Base-by-base conservation (phyloP, 2,113 vertebrate species). In the Stigmatopora argus region DNA sequence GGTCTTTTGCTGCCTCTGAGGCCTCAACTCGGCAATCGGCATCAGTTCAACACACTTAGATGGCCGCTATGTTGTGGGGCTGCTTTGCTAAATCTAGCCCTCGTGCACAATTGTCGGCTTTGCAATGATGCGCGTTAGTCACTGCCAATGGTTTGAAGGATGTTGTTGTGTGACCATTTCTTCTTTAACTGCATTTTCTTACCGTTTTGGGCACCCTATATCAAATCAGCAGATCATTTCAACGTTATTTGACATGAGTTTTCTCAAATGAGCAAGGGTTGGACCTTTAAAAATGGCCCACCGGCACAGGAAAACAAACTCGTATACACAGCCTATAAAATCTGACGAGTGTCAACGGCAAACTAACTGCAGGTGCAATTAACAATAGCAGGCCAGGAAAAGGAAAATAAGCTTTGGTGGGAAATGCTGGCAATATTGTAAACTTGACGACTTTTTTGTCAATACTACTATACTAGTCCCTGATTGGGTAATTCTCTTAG, bases 31-130 rank as follows among this genome's bases (percentile, higher is more conserved):
- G 68, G 56, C 61, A 31, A 72, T 19, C 23, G 53, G 41, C 45
- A 59, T 69, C 52, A 34, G 21, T 66, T 64, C 48, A 71, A 64
- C 65, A 64, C 13, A 19, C 44, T 61, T 8, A 71, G n/a, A 41
- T 13, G n/a, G 60, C 64, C 65, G 18, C 70, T 68, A 63, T 35
- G 72, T 53, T 66, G 14, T 56, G 64, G 14, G 4, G 35, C 31
- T 35, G 65, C 4, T 26, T 67, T 3, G 1, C 41, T 57, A 70
- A 75, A 61, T 44, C 38, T 41, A 21, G n/a, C 38, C 59, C 3
- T 3, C 6, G 53, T 56, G 53, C 21, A 31, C 53, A 56, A 31
- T 56, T 56, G 13, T 7, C 7, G 48, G 18, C 48, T 38, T 12
- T 58, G 56, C 7, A 38, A 38, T 35, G 41, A 61, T 45, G 19